phyloP scores from a whole-genome alignment of 1,140 invertebrate species.

The Trichonephila inaurata region DNA sequence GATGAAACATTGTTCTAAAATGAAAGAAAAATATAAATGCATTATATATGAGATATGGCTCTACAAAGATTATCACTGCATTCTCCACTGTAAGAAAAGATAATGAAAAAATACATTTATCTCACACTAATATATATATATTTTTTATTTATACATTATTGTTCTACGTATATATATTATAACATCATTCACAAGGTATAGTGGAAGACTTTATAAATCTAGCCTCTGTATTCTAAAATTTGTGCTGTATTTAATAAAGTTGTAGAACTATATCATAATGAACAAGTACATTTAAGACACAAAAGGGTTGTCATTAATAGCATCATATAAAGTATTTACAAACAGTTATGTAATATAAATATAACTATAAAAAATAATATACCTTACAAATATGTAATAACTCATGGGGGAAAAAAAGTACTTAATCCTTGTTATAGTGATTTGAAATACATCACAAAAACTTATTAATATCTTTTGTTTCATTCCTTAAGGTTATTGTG shows the following conservation, averaged over 20 bases:
- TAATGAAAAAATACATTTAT: neutral
- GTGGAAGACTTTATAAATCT: conserved; percentile 16
- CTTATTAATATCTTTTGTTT: no score
- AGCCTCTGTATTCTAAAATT: neutral
- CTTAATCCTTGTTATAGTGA: no score
- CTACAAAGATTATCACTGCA: conserved; percentile 15
- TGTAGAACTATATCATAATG: neutral
- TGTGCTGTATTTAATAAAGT: neutral
- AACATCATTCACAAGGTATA: conserved; percentile 6
- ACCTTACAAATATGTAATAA: neutral
- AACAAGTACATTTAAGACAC: neutral
- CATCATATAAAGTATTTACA: neutral
- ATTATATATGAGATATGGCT: neutral
- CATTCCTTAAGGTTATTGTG: no score
- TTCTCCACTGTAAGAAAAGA: neutral
- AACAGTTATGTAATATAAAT: neutral
- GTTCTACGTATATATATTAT: neutral
- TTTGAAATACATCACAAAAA: no score
- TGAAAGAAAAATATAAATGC: no score
- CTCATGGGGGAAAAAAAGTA: no score
- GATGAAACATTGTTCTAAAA: no score
- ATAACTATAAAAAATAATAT: conserved; percentile 17
- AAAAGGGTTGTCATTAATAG: neutral
- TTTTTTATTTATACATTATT: neutral
- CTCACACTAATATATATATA: neutral